A percentile compares a stretch with the other conserved stretches of the same genome.
Evolutionary conservation across 1,140 invertebrate genomes (phyloP).

Genomic region (Bombus terrestris): DNA sequence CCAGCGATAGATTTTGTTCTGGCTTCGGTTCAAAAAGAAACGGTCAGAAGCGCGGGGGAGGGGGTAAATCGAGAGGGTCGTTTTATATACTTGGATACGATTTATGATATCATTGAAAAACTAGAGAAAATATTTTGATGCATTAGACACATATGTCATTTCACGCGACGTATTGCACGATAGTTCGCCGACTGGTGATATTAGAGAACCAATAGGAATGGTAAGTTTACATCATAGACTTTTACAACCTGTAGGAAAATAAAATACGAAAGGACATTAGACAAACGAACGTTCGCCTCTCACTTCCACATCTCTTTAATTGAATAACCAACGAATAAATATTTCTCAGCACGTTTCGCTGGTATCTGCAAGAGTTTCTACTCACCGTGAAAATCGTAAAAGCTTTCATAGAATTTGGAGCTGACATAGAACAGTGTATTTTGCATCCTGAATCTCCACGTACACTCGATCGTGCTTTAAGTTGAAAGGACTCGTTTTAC

Average conservation of each 20-base stretch:
- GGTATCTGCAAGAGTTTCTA: neutral
- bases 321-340: conserved; percentile 16
- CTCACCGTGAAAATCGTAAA: neutral
- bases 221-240: neutral
- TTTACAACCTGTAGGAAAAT: neutral
- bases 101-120: conserved; percentile 1
- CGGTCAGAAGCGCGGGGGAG: neutral
- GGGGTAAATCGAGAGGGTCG: conserved; percentile 30
- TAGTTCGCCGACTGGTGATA: neutral
- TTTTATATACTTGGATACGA: conserved; percentile 5
- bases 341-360: conserved; percentile 9
- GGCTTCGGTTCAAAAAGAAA: conserved; percentile 17
- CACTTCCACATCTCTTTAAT: neutral
- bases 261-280: neutral
- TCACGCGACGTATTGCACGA: neutral
- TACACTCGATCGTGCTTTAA: conserved; percentile 26
- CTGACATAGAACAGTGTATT: neutral
- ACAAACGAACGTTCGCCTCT: too few species aligned
- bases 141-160: neutral
- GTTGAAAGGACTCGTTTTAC: conserved; percentile 13
- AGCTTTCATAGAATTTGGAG: neutral
- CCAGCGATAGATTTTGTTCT: conserved; percentile 50
- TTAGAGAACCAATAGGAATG: neutral
- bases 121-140: neutral
- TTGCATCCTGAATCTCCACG: conserved; percentile 17